Conservation (phyloP, 2,888 invertebrate genomes). For the Spilosoma lubricipeda region DNA sequence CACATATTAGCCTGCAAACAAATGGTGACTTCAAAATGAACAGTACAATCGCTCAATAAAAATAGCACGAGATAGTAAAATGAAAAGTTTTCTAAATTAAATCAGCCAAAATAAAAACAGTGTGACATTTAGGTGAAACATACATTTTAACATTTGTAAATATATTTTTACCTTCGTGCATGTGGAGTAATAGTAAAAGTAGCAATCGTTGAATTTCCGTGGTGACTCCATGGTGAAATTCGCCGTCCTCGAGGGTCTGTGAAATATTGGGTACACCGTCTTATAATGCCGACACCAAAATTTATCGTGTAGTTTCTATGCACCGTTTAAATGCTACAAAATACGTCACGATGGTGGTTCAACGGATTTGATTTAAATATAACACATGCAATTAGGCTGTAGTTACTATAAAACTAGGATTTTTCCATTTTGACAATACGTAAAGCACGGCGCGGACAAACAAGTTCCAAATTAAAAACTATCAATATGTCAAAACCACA, state of each 20-base stretch:
- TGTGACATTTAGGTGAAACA: constrained; percentile 32
- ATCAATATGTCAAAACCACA: constrained; percentile 56
- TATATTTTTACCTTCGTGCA: constrained; percentile 90
- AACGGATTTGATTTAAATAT: constrained; percentile 48
- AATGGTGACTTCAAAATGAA: background rate
- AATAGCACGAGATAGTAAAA: background rate
- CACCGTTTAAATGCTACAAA: constrained; percentile 50
- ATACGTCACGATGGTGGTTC: constrained; percentile 45
- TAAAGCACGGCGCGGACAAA: constrained; percentile 77
- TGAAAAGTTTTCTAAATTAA: constrained; percentile 27
- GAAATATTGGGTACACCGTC: constrained; percentile 63
- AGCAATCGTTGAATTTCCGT: constrained; percentile 93
- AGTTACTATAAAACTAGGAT: constrained; percentile 63
- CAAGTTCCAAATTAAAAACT: constrained; percentile 69
- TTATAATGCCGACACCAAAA: constrained; percentile 57
- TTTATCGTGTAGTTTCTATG: constrained; percentile 46
- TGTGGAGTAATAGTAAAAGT: constrained; percentile 95
- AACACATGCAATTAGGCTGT: constrained; percentile 59
- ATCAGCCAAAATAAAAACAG: constrained; percentile 42
- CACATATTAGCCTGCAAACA: too few species aligned
- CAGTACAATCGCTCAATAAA: background rate
- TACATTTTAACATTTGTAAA: constrained; percentile 33
- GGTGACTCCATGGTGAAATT: constrained; percentile 88
- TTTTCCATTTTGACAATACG: constrained; percentile 81
- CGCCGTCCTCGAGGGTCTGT: constrained; percentile 77